Conservation (phyloP, 1,140 invertebrate genomes). For the Campoletis sonorensis region DNA sequence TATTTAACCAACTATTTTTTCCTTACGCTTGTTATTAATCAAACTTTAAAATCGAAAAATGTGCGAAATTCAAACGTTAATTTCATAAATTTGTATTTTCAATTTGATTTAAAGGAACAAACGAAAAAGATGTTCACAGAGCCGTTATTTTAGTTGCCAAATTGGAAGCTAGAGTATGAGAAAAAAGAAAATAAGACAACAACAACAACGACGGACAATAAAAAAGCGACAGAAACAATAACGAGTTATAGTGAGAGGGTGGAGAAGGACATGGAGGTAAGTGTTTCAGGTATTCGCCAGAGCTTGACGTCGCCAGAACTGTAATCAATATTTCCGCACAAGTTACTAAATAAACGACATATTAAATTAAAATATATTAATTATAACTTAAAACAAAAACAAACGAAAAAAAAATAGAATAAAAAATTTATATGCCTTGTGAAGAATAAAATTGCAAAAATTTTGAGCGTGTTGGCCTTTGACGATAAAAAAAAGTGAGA, state of each 20-base stretch:
- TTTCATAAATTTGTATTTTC: neutral
- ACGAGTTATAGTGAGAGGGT: constrained; percentile 73
- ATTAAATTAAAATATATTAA: constrained; percentile 38
- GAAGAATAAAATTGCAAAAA: no score
- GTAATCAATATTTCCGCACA: constrained; percentile 58
- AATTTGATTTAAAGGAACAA: neutral
- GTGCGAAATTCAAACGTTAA: neutral
- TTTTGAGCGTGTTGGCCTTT: no score
- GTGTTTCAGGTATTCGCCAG: constrained; percentile 76
- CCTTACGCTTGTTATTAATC: no score
- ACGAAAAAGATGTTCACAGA: neutral
- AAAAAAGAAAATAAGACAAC: constrained; percentile 24
- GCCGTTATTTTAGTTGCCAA: neutral
- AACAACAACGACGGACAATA: constrained; percentile 43
- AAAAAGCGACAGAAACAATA: constrained; percentile 62
- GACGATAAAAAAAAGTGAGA: no score
- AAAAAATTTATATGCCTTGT: constrained; percentile 19
- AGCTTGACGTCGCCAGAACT: constrained; percentile 77
- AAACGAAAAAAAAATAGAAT: no score
- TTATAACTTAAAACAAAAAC: constrained; percentile 4
- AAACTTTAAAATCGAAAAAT: no score
- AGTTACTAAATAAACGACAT: constrained; percentile 2
- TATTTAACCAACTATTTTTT: no score
- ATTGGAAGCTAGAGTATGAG: neutral
- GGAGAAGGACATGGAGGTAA: constrained; percentile 74